Evolutionary conservation across 2,888 invertebrate species (phyloP).

Genomic region (Eristalis arbustorum): DNA sequence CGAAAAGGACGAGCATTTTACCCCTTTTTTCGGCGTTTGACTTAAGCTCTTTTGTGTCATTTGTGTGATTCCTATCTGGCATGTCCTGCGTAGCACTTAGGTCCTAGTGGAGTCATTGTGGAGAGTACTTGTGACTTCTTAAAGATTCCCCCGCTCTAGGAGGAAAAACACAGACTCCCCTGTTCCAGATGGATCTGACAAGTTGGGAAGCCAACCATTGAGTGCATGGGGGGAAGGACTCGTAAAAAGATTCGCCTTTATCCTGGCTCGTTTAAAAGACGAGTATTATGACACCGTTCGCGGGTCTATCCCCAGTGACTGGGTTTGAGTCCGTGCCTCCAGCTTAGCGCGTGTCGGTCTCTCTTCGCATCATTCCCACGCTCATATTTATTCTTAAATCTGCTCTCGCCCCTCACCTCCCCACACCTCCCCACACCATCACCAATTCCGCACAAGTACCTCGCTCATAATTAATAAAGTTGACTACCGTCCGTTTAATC

Average conservation of each 20-base stretch:
- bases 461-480: slow-evolving; percentile 67
- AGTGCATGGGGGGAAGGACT: too few species aligned
- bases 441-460: slow-evolving; percentile 39
- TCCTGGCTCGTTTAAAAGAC: too few species aligned
- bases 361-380: not conserved
- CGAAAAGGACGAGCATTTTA: not conserved
- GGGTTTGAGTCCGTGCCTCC: not conserved
- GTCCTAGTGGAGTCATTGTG: too few species aligned
- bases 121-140: too few species aligned
- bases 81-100: too few species aligned
- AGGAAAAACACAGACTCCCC: too few species aligned
- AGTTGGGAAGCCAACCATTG: not conserved
- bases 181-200: too few species aligned
- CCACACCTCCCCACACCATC: not conserved
- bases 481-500: slow-evolving; percentile 59
- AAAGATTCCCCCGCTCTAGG: too few species aligned
- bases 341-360: not conserved
- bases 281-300: too few species aligned
- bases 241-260: too few species aligned
- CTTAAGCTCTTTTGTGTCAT: not conserved
- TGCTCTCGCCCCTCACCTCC: not conserved
- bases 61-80: too few species aligned
- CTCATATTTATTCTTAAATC: slow-evolving; percentile 23
- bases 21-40: not conserved
- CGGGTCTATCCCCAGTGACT: too few species aligned